A percentile compares a stretch with the other conserved stretches of the same genome.
These are phyloP conservation scores for Pyrrhia umbra DNA, from an alignment of 2,888 invertebrate species.

Conservation along the genomic window DNA sequence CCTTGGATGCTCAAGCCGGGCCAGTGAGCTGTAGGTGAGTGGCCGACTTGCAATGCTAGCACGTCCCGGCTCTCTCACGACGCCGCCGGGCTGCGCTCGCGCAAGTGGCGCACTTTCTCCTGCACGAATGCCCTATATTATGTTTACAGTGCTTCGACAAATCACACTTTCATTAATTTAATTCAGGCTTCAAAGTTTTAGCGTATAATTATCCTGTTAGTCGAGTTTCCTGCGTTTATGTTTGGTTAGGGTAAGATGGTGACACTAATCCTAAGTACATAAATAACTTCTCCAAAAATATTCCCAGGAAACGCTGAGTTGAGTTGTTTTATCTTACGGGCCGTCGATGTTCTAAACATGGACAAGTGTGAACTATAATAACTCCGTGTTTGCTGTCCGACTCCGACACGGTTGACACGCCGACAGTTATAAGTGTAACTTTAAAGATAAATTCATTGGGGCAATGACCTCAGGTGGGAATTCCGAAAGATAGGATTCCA, in stretches of 20 bases:
- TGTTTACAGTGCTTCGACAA: constrained; percentile 70
- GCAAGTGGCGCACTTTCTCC: constrained; percentile 80
- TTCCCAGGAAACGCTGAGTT: constrained; percentile 78
- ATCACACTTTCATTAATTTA: constrained; percentile 74
- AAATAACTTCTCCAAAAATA: constrained; percentile 64
- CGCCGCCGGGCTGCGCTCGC: constrained; percentile 66
- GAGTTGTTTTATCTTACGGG: constrained; percentile 73
- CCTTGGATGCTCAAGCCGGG: constrained; percentile 26
- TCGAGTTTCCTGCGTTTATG: neutral
- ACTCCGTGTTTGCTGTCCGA: constrained; percentile 75
- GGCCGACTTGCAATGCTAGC: constrained; percentile 68
- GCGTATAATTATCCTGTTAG: neutral
- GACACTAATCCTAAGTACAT: constrained; percentile 11
- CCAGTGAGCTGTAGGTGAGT: constrained; percentile 49
- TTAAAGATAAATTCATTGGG: constrained; percentile 71
- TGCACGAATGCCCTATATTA: constrained; percentile 82
- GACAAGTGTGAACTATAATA: constrained; percentile 71
- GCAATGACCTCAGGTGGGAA: constrained; percentile 73
- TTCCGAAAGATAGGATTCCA: constrained; percentile 28
- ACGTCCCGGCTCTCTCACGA: constrained; percentile 81
- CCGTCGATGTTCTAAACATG: constrained; percentile 73
- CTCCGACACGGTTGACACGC: constrained; percentile 72
- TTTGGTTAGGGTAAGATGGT: neutral
- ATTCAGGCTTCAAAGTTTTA: constrained; percentile 4
- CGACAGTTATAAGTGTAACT: constrained; percentile 83